Percentiles rank a stretch among this genome's conserved stretches.
Conservation (phyloP, 2,888 invertebrate species). For the Aphodius sticticus region DNA sequence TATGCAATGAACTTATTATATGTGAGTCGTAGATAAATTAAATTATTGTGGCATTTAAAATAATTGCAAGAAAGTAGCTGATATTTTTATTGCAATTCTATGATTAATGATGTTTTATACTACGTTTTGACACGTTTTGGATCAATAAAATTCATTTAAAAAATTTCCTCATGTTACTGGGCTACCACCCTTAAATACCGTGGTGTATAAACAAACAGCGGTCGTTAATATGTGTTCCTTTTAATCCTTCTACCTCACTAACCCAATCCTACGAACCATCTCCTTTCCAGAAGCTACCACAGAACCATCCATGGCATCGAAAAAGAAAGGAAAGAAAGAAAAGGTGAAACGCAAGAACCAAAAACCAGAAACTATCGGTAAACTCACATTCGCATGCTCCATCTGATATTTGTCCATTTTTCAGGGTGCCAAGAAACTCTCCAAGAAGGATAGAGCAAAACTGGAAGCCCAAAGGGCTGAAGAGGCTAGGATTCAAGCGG, state of each 20-base stretch:
- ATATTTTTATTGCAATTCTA: too few species aligned
- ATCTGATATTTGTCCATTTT: background rate
- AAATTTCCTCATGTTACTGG: too few species aligned
- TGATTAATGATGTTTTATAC: too few species aligned
- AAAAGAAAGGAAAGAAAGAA: conserved; percentile 30
- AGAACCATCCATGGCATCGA: background rate
- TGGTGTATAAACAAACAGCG: background rate
- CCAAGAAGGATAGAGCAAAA: conserved; percentile 60
- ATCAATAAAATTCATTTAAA: too few species aligned
- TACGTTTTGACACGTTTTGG: too few species aligned
- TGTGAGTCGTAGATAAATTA: too few species aligned
- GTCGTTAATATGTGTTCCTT: background rate
- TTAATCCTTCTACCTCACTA: conserved; percentile 8
- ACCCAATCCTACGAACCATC: background rate
- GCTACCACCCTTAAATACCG: too few species aligned
- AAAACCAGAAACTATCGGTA: too few species aligned
- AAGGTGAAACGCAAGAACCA: background rate
- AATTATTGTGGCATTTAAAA: too few species aligned
- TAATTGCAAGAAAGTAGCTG: too few species aligned
- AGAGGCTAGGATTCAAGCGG: conserved; percentile 51
- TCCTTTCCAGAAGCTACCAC: background rate
- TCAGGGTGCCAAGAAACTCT: conserved; percentile 54
- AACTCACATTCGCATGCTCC: too few species aligned
- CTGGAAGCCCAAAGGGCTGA: conserved; percentile 60
- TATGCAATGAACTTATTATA: too few species aligned